Evolutionary conservation across 2,113 vertebrate species (phyloP), one percentile per base, ranked within the genome.

Genomic region (Speoplatyrhinus poulsoni): DNA sequence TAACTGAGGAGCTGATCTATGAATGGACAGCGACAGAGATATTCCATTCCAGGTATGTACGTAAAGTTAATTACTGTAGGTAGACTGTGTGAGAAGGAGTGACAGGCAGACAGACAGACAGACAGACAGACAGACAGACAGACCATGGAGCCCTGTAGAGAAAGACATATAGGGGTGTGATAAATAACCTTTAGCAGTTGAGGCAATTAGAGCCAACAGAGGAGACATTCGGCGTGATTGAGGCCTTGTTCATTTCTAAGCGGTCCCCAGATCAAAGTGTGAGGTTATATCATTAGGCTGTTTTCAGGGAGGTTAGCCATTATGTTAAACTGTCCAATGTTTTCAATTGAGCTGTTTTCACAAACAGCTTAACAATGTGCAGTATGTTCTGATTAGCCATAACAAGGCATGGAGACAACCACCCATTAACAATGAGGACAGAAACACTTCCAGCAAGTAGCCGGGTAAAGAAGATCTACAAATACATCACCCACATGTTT

Each of bases 241-340:
- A 81, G 61, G 60, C 46, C 32, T 46, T 49, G 16, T 69, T 71
- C 76, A 80, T 70, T 12, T 17, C 33, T 11, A 10, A 56, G 47
- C 67, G 66, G 59, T 26, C 46, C 36, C n/a, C 41, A 60, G 65
- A 81, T 83, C 61, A 77, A 77, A 86, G 70, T 72, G 46, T 64
- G 73, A 66, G 17, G 59, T 70, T 73, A 69, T 11, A 49, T 46
- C 62, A 61, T 83, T 80, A 65, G 48, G 26, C 58, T 69, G 41
- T 41, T 77, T 80, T 59, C 48, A 76, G 41, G 1, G 47, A 59
- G 62, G 19, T 63, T 70, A 3, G 62, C 54, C 6, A 12, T 74
- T 50, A 17, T 0, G 16, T 33, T 49, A 32, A 12, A 5, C 13
- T 26, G 10, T 58, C 11, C 49, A n/a, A 62, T 41, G 63, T 73